These are phyloP conservation scores for Zele albiditarsus DNA, from an alignment of 2,888 invertebrate genomes.

Conservation along the genomic window DNA sequence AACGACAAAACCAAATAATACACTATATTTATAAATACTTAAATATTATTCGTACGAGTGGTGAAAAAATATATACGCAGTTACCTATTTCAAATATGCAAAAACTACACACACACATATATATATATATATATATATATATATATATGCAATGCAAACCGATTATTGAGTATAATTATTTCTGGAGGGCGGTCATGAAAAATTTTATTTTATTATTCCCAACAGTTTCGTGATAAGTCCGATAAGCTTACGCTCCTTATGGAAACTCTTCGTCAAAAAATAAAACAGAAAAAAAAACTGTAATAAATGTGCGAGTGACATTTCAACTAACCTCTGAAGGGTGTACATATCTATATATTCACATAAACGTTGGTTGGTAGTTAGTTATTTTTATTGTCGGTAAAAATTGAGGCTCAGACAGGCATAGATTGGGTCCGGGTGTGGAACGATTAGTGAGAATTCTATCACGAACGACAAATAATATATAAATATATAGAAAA, in stretches of 20 bases:
- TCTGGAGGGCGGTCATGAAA: conserved; percentile 37
- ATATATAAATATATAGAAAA: background rate
- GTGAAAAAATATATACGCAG: background rate
- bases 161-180: background rate
- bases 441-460: conserved; percentile 1
- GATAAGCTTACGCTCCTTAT: conserved; percentile 15
- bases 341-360: background rate
- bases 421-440: background rate
- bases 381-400: conserved; percentile 5
- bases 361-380: too few relatives aligned
- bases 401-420: background rate
- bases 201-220: conserved; percentile 43
- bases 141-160: background rate
- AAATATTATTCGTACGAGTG: too few relatives aligned
- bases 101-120: background rate
- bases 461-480: background rate
- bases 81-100: background rate
- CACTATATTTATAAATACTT: too few relatives aligned
- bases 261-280: background rate
- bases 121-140: background rate
- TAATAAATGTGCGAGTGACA: background rate
- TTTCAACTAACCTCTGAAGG: background rate
- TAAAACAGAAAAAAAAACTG: background rate
- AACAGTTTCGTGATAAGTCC: conserved; percentile 13
- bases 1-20: too few relatives aligned